Evolutionary conservation across 2,888 invertebrate genomes (phyloP).

Genomic region (Lamellibrachia columna): DNA sequence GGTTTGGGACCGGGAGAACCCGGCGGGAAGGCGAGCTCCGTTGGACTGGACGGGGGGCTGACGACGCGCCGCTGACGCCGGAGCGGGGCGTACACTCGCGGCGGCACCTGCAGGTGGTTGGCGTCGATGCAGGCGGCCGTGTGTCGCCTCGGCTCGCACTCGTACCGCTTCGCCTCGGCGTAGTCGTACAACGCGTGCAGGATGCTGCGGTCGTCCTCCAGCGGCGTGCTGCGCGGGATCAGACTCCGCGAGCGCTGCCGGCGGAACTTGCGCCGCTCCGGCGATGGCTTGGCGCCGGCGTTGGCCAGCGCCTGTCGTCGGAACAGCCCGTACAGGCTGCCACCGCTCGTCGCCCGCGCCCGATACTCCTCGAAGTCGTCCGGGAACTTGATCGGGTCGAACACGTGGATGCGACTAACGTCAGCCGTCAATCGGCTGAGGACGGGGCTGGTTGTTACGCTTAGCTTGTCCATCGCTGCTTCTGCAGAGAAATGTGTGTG

Average conservation of each 20-base stretch:
- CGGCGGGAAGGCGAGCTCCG: background rate
- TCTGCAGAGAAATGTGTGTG: background rate
- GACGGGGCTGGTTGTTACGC: background rate
- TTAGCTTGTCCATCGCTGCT: background rate
- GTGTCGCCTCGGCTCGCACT: constrained; percentile 24
- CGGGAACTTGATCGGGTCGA: constrained; percentile 5
- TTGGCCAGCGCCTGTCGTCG: constrained; percentile 34
- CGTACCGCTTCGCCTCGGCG: constrained; percentile 29
- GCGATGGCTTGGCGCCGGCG: constrained; percentile 22
- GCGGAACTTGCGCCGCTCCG: constrained; percentile 21
- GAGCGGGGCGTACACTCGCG: constrained; percentile 21
- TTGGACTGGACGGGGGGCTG: constrained; percentile 6
- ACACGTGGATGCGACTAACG: constrained; percentile 14
- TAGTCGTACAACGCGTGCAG: constrained; percentile 40
- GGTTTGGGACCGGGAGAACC: background rate
- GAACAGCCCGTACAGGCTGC: constrained; percentile 40
- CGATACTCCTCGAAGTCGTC: constrained; percentile 40
- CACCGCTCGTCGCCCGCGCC: constrained; percentile 40
- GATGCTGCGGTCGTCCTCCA: constrained; percentile 36
- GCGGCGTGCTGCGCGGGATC: constrained; percentile 33
- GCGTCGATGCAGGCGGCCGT: constrained; percentile 29
- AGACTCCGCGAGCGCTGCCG: constrained; percentile 40
- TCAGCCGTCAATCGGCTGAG: constrained; percentile 13
- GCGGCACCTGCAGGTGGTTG: constrained; percentile 18
- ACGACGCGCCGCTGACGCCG: background rate